Evolutionary conservation across 2,888 invertebrate genomes (phyloP).

Genomic region (Embidobia sp.): DNA sequence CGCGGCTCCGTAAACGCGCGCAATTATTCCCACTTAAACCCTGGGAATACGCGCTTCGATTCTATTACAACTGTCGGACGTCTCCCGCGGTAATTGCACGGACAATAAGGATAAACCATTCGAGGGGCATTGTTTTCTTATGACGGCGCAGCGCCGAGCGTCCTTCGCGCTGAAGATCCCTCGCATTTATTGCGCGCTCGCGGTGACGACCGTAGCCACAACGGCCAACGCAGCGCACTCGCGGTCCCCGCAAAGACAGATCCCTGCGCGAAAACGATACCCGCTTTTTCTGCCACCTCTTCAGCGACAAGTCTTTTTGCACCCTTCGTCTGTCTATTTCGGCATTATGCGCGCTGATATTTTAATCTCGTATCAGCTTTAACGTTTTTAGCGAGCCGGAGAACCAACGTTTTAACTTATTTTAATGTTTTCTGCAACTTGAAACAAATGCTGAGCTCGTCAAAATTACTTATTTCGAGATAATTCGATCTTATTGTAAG

Average conservation of each 20-base stretch:
- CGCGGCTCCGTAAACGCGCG: slow-evolving; percentile 38
- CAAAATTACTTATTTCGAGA: too few relatives aligned
- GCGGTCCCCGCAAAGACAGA: not conserved
- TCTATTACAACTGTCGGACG: slow-evolving; percentile 29
- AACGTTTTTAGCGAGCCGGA: too few relatives aligned
- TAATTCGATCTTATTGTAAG: too few relatives aligned
- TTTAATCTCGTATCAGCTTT: too few relatives aligned
- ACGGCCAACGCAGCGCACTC: not conserved
- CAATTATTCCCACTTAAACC: slow-evolving; percentile 34
- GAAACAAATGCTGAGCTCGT: too few relatives aligned
- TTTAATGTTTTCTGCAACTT: too few relatives aligned
- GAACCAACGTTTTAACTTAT: too few relatives aligned
- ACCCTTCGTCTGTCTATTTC: too few relatives aligned
- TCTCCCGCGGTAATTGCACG: slow-evolving; percentile 42
- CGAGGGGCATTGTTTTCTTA: slow-evolving; percentile 42
- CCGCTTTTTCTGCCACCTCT: not conserved
- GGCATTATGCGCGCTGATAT: too few relatives aligned
- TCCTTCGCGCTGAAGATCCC: slow-evolving; percentile 37
- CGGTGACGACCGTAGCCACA: slow-evolving; percentile 24
- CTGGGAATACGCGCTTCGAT: slow-evolving; percentile 31
- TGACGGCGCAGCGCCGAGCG: slow-evolving; percentile 39
- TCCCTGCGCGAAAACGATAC: not conserved
- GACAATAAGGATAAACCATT: slow-evolving; percentile 43
- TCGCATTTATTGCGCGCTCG: slow-evolving; percentile 30
- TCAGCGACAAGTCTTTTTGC: too few relatives aligned